Conservation (phyloP, 2,113 vertebrate species). For the Zingel zingel region DNA sequence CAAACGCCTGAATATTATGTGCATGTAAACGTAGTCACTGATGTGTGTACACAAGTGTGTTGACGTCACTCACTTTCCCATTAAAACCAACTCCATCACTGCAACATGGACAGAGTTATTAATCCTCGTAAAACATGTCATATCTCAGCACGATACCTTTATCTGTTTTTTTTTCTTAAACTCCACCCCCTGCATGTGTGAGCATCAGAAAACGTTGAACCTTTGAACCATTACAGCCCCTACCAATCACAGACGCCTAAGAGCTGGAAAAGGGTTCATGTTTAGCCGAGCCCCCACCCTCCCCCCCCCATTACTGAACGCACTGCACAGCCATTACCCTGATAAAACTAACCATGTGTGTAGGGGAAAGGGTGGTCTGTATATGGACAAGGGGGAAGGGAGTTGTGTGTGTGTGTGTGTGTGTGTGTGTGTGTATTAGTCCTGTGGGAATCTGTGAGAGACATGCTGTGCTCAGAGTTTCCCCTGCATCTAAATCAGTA, state of each 20-base stretch:
- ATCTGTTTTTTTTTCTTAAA: conserved; percentile 43
- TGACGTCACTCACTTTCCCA: conserved; percentile 7
- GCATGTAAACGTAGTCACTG: too few species aligned
- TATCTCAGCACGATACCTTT: conserved; percentile 28
- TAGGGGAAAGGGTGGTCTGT: conserved; percentile 69
- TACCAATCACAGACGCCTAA: conserved; percentile 44
- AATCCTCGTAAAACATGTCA: conserved; percentile 27
- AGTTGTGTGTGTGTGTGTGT: conserved; percentile 5
- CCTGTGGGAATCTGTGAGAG: conserved; percentile 64
- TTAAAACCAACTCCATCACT: conserved; percentile 1
- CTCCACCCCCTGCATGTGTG: conserved; percentile 16
- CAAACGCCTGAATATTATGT: too few species aligned
- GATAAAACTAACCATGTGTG: conserved; percentile 81
- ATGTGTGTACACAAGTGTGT: background rate
- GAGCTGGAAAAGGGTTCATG: conserved; percentile 55
- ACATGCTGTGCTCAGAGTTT: conserved; percentile 63
- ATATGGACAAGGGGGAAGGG: conserved; percentile 43
- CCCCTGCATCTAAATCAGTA: conserved; percentile 76
- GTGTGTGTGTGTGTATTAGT: conserved; percentile 50
- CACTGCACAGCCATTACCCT: conserved; percentile 69
- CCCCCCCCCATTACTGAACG: conserved; percentile 65
- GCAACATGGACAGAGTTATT: background rate
- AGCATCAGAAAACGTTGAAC: conserved; percentile 61
- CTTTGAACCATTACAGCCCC: conserved; percentile 55
- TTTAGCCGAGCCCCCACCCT: conserved; percentile 25